phyloP scores from a whole-genome alignment of 2,888 invertebrate genomes.

The Dynastes tityus region DNA sequence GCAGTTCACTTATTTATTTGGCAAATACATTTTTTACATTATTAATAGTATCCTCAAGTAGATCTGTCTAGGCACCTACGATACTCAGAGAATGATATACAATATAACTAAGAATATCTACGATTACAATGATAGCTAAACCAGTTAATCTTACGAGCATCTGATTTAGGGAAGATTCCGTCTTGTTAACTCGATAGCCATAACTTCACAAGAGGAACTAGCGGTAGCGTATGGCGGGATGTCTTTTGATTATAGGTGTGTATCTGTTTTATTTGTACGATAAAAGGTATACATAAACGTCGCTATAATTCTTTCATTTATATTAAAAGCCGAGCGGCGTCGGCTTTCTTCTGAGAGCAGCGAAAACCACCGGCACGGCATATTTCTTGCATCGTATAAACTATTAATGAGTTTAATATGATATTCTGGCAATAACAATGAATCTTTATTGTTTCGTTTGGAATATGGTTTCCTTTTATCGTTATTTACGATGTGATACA shows the following conservation, averaged over 20 bases:
- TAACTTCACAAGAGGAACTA: slow-evolving; percentile 23
- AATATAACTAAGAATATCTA: no score
- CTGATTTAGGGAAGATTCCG: slow-evolving; percentile 25
- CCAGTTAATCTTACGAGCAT: slow-evolving; percentile 1
- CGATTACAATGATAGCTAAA: neutral
- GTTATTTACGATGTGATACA: slow-evolving; percentile 48
- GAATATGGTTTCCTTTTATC: slow-evolving; percentile 50
- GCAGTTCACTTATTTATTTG: no score
- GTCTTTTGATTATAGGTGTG: slow-evolving; percentile 46
- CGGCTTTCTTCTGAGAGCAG: slow-evolving; percentile 49
- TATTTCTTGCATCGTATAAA: slow-evolving; percentile 51
- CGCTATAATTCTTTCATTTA: slow-evolving; percentile 49
- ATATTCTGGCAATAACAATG: slow-evolving; percentile 52
- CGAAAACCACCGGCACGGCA: slow-evolving; percentile 44
- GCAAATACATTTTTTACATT: no score
- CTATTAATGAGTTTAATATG: slow-evolving; percentile 51
- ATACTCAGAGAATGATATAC: neutral
- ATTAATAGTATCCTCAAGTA: no score
- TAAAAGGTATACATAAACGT: slow-evolving; percentile 51
- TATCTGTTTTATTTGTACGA: slow-evolving; percentile 51
- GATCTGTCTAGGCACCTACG: neutral
- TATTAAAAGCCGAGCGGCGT: slow-evolving; percentile 50
- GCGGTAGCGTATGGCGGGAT: slow-evolving; percentile 29
- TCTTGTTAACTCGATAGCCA: slow-evolving; percentile 34
- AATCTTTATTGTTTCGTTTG: slow-evolving; percentile 52